Percentiles rank a stretch among this genome's conserved stretches.
Evolutionary conservation across 2,888 invertebrate genomes (phyloP).

Genomic region (Sesamia inferens): DNA sequence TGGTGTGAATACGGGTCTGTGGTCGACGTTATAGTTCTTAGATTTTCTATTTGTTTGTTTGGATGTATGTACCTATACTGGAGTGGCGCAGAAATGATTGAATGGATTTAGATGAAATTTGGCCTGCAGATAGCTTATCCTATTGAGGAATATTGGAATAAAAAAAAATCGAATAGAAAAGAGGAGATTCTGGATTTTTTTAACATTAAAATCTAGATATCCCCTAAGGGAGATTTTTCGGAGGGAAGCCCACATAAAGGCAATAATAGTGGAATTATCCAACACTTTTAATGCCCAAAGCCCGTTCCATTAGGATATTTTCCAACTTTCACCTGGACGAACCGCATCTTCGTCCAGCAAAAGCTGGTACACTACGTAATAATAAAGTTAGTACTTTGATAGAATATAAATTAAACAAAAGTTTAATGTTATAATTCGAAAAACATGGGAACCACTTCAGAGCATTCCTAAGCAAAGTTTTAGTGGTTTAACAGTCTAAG

Average conservation of each 20-base stretch:
- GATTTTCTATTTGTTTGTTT: not conserved
- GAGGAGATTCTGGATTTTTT: too few relatives aligned
- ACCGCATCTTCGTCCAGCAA: not conserved
- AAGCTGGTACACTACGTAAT: not conserved
- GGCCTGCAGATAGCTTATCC: not conserved
- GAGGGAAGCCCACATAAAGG: not conserved
- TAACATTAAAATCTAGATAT: too few relatives aligned
- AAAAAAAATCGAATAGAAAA: too few relatives aligned
- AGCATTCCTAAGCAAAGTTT: constrained; percentile 75
- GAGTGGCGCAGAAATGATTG: too few relatives aligned
- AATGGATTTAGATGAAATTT: not conserved
- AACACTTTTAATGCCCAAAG: not conserved
- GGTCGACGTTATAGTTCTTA: not conserved
- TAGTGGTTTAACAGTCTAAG: constrained; percentile 63
- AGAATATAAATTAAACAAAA: constrained; percentile 35
- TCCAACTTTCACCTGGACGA: not conserved
- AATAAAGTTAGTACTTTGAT: not conserved
- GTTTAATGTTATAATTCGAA: constrained; percentile 71
- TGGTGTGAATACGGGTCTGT: not conserved
- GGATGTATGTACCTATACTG: too few relatives aligned
- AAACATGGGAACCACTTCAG: constrained; percentile 74
- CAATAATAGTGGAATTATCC: too few relatives aligned
- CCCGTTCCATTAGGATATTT: not conserved
- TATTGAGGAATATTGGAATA: too few relatives aligned
- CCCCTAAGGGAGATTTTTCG: too few relatives aligned